Evolutionary conservation across 2,888 invertebrate species (phyloP).

Genomic region (Caenorhabditis auriculariae): DNA sequence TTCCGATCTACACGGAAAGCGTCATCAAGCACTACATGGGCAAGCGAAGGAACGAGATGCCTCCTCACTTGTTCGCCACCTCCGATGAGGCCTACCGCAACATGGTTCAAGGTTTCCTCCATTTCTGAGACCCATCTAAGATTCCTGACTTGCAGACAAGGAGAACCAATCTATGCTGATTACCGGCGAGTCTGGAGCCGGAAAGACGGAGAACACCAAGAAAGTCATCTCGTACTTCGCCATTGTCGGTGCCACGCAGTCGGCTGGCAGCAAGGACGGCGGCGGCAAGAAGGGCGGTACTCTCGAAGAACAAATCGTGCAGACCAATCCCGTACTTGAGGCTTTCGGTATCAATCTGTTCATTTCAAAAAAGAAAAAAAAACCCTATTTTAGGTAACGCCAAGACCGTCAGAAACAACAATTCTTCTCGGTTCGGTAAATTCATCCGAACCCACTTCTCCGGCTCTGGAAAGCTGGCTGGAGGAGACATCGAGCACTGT

Average conservation of each 20-base stretch:
- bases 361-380: slow-evolving; percentile 83
- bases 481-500: slow-evolving; percentile 99
- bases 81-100: slow-evolving; percentile 98
- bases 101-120: slow-evolving; percentile 86
- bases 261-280: slow-evolving; percentile 15
- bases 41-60: slow-evolving; percentile 63
- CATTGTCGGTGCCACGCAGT: slow-evolving; percentile 72
- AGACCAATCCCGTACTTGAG: slow-evolving; percentile 87
- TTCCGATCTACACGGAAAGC: slow-evolving; percentile 61
- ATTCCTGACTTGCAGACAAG: slow-evolving; percentile 53
- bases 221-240: slow-evolving; percentile 94
- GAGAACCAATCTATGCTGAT: slow-evolving; percentile 86
- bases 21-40: slow-evolving; percentile 60
- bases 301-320: slow-evolving; percentile 98
- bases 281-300: slow-evolving; percentile 67
- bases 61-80: slow-evolving; percentile 88
- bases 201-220: slow-evolving; percentile 98
- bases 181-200: slow-evolving; percentile 96
- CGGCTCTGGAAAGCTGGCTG: slow-evolving; percentile 97
- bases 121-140: neutral
- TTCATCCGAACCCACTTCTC: slow-evolving; percentile 99
- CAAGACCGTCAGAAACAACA: slow-evolving; percentile 99
- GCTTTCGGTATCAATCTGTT: slow-evolving; percentile 82
- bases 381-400: slow-evolving; percentile 73
- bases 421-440: slow-evolving; percentile 99